phyloP scores from a whole-genome alignment of 2,888 invertebrate species.

The Aleiodes testaceus region DNA sequence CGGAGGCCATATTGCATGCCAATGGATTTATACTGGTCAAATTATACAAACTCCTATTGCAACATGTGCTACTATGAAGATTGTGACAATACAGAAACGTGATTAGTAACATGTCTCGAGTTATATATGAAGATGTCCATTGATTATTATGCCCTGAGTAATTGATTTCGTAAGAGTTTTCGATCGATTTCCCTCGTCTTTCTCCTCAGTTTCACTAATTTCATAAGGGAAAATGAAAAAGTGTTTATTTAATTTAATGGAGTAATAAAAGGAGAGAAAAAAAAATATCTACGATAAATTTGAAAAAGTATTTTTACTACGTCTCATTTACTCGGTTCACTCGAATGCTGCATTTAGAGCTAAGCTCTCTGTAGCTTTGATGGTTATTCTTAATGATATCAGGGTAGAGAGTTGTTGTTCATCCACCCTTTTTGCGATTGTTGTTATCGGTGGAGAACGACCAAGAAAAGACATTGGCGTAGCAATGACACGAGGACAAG shows the following conservation, averaged over 20 bases:
- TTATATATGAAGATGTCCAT: not conserved
- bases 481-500: constrained; percentile 16
- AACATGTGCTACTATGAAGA: constrained; percentile 23
- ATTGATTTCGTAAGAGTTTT: too few species aligned
- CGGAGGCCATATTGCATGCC: constrained; percentile 36
- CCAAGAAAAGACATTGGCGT: constrained; percentile 40
- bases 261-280: not conserved
- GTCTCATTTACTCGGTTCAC: constrained; percentile 37
- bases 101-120: constrained; percentile 44
- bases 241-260: not conserved
- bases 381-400: constrained; percentile 41
- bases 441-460: constrained; percentile 37
- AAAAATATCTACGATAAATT: constrained; percentile 17
- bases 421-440: constrained; percentile 15
- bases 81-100: constrained; percentile 38
- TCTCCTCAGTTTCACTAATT: too few species aligned
- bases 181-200: too few species aligned
- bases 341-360: constrained; percentile 16
- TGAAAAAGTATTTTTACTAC: constrained; percentile 7
- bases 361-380: constrained; percentile 39
- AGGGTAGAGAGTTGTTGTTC: constrained; percentile 18
- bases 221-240: too few species aligned
- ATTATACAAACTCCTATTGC: constrained; percentile 13
- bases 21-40: constrained; percentile 9
- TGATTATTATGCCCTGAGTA: too few species aligned